Evolutionary conservation across 1,140 invertebrate species (phyloP).

Genomic region (Lineus longissimus): DNA sequence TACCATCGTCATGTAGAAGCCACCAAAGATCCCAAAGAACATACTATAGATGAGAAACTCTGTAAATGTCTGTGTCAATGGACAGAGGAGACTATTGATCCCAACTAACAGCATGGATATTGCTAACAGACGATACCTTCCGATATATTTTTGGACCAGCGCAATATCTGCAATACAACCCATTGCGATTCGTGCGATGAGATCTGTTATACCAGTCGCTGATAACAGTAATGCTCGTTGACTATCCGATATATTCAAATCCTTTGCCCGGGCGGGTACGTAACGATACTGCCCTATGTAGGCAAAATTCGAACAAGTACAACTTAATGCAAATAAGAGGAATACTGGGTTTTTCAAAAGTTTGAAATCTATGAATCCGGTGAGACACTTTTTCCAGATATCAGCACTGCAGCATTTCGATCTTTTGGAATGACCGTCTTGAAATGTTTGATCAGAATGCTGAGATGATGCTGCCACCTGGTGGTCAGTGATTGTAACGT

Average conservation of each 20-base stretch:
- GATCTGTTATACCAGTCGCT: not conserved
- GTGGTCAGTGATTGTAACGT: not conserved
- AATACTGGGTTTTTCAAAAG: not conserved
- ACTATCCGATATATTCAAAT: not conserved
- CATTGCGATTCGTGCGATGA: not conserved
- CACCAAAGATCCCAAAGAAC: constrained; percentile 5
- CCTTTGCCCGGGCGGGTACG: not conserved
- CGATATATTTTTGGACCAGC: not conserved
- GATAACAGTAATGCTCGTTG: constrained; percentile 2
- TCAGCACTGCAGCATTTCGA: no score
- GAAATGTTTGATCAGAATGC: no score
- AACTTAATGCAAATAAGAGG: not conserved
- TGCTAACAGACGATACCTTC: not conserved
- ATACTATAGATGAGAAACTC: not conserved
- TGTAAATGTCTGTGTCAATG: not conserved
- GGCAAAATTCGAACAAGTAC: not conserved
- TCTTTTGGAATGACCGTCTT: no score
- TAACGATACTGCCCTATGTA: constrained; percentile 1
- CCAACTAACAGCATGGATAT: not conserved
- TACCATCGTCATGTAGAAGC: constrained; percentile 2
- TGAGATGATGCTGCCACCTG: no score
- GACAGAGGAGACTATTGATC: not conserved
- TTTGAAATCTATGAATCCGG: not conserved
- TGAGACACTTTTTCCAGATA: not conserved
- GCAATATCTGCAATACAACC: not conserved